Evolutionary conservation across 2,888 invertebrate genomes (phyloP).

Genomic region (Pyrrhosoma nymphula): DNA sequence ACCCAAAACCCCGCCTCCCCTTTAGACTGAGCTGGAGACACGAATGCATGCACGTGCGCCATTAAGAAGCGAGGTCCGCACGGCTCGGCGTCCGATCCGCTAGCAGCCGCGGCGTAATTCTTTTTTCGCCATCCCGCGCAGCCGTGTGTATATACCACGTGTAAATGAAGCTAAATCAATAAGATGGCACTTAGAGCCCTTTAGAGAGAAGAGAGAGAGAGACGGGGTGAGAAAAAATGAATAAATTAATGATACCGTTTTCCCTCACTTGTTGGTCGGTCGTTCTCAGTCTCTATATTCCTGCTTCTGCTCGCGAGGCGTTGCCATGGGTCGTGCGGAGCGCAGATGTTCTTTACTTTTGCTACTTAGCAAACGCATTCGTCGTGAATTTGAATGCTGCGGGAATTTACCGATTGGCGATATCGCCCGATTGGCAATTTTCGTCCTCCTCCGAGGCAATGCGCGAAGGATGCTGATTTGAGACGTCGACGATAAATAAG

Average conservation of each 20-base stretch:
- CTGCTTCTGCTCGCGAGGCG: neutral
- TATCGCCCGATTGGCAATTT: no score
- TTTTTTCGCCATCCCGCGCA: slow-evolving; percentile 27
- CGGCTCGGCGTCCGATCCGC: neutral
- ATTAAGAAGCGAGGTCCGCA: neutral
- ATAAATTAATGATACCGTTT: neutral
- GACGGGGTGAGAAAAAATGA: neutral
- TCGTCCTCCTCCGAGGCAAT: no score
- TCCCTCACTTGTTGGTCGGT: neutral
- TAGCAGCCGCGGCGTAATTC: neutral
- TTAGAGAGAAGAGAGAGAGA: neutral
- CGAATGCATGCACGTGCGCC: slow-evolving; percentile 24
- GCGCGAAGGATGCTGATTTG: no score
- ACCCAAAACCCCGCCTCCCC: neutral
- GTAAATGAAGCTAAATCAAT: slow-evolving; percentile 39
- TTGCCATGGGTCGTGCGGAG: neutral
- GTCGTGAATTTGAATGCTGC: neutral
- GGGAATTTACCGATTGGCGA: neutral
- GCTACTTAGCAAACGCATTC: neutral
- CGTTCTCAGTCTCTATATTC: neutral
- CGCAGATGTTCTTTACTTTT: neutral
- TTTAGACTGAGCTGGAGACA: neutral
- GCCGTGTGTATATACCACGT: neutral
- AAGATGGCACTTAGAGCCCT: slow-evolving; percentile 35
- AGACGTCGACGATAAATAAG: no score